Evolutionary conservation across 2,797 vertebrate species (phyloP), one percentile per base, ranked within the genome.

Genomic region (Benthosema pterotum): DNA sequence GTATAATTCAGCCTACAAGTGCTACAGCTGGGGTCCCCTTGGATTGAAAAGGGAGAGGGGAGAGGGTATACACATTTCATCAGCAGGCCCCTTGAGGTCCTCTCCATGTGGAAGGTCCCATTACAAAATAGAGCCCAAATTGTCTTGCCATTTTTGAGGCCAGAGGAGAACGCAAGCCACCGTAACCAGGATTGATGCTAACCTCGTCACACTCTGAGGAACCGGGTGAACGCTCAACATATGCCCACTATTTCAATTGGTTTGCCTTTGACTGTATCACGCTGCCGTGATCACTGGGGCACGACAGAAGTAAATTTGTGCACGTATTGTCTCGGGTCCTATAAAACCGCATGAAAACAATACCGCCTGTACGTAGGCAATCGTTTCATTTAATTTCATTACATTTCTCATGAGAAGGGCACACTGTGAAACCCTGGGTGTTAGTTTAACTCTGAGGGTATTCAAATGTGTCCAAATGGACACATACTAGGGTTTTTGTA

Each of bases 1-100:
- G 65, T 68, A 75, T 60, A 63, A 77, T 77, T 77, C 65, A 69
- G 70, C 65, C 60, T 65, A 53, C 57, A 50, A 59, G 70, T 28
- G 52, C 65, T 58, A 50, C 58, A 58, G 50, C 14, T n/a, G 50
- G 63, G 42, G 42, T 61, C 25, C 13, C 60, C 61, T 65, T 22
- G 28, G 42, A 38, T 38, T 38, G 32, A 38, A 38, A 9, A 2
- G 8, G 32, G 32, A 9, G 5, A 2, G 32, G 32, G 75, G 72
- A 70, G 54, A 52, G 38, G 53, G 42, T 50, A 59, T 76, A 67
- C 60, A 73, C 62, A 54, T 60, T 60, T 61, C 56, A 56, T 63
- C 67, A 63, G 50, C 42, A n/a, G 54, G 78, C 52, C 43, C 18
- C 54, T 58, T 14, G 17, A 74, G 66, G 63, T 63, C 15, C 17